These are phyloP conservation scores for Sardinella longiceps DNA, from an alignment of 2,797 vertebrate genomes.

Conservation along the genomic window DNA sequence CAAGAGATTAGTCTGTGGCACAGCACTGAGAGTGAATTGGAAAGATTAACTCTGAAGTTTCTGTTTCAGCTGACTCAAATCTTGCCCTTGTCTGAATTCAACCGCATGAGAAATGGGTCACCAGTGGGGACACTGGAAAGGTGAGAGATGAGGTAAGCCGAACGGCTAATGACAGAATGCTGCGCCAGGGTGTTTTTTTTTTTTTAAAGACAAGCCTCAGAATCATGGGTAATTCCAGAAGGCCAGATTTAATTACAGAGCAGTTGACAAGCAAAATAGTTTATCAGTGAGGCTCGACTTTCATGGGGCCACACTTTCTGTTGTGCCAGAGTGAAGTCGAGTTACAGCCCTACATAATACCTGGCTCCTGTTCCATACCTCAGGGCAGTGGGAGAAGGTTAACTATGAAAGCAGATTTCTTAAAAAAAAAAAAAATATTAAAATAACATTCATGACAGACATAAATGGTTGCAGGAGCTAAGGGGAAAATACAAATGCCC, in stretches of 20 bases:
- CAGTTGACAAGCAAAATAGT: constrained; percentile 43
- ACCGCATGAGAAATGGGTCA: neutral
- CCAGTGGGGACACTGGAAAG: neutral
- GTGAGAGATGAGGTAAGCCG: neutral
- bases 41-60: neutral
- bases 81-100: neutral
- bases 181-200: too few species aligned
- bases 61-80: neutral
- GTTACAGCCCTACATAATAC: constrained; percentile 56
- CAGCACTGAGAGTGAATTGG: neutral
- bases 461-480: neutral
- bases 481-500: neutral
- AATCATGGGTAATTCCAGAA: constrained; percentile 51
- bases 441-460: neutral
- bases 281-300: constrained; percentile 53
- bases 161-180: neutral
- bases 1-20: neutral
- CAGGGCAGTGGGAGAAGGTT: constrained; percentile 43
- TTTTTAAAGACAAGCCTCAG: neutral
- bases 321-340: constrained; percentile 43
- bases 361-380: constrained; percentile 43
- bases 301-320: constrained; percentile 48
- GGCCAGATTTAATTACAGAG: constrained; percentile 62
- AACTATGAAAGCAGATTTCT: constrained; percentile 57
- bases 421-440: too few species aligned